phyloP scores from a whole-genome alignment of 2,888 invertebrate genomes.

The Neoscelio sp. region DNA sequence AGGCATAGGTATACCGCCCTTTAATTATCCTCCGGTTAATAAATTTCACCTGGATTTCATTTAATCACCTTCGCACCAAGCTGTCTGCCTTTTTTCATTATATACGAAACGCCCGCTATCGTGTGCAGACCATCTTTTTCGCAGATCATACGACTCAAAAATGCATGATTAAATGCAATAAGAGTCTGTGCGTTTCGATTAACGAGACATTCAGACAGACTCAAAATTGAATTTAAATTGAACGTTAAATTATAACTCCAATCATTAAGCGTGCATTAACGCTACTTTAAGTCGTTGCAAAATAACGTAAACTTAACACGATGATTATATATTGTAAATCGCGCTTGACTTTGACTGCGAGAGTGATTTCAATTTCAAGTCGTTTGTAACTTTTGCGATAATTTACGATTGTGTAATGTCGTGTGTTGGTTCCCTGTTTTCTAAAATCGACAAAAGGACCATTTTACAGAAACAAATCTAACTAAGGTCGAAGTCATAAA shows the following conservation, averaged over 20 bases:
- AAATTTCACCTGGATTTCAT: conserved; percentile 75
- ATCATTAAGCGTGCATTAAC: conserved; percentile 43
- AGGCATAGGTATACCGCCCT: conserved; percentile 77
- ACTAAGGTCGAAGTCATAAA: conserved; percentile 48
- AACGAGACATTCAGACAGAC: conserved; percentile 58
- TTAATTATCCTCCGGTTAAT: conserved; percentile 79
- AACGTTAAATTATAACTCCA: conserved; percentile 33
- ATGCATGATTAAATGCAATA: conserved; percentile 52
- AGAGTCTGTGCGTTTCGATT: conserved; percentile 61
- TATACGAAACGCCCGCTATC: conserved; percentile 58
- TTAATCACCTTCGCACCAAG: conserved; percentile 69
- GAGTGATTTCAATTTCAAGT: background rate
- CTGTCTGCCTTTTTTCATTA: conserved; percentile 62
- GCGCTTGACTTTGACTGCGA: no score
- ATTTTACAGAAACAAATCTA: conserved; percentile 36
- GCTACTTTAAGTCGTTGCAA: conserved; percentile 42
- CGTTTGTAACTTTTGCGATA: background rate
- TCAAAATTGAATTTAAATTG: conserved; percentile 65
- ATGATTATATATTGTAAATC: conserved; percentile 21
- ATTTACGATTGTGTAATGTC: conserved; percentile 14
- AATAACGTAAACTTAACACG: conserved; percentile 19
- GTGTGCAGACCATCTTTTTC: conserved; percentile 56
- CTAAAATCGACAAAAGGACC: conserved; percentile 16
- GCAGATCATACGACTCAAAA: conserved; percentile 40
- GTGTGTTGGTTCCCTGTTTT: conserved; percentile 3